These are phyloP conservation scores for Hirtodrosophila cameraria DNA, from an alignment of 2,888 invertebrate genomes.

Conservation along the genomic window DNA sequence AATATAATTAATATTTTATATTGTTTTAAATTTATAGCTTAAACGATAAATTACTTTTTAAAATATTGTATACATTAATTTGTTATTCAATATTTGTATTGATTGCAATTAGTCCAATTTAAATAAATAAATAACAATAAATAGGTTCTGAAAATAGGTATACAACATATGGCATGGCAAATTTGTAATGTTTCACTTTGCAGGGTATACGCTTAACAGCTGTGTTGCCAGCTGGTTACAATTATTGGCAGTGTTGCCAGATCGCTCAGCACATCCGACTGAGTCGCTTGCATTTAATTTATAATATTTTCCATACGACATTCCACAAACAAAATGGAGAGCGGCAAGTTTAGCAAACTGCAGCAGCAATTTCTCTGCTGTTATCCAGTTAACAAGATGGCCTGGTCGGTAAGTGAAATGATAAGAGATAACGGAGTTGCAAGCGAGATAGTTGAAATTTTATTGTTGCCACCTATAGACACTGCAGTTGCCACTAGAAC, in stretches of 20 bases:
- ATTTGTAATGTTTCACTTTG: background rate
- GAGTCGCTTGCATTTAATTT: background rate
- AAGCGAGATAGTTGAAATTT: too few species aligned
- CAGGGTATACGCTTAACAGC: conserved; percentile 17
- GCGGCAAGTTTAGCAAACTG: conserved; percentile 51
- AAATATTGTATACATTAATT: too few species aligned
- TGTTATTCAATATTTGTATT: background rate
- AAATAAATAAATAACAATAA: too few species aligned
- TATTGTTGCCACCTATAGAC: conserved; percentile 24
- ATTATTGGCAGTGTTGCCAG: conserved; percentile 32
- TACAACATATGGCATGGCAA: background rate
- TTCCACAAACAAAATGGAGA: conserved; percentile 31
- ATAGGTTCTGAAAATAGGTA: too few species aligned
- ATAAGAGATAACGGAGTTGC: conserved; percentile 1
- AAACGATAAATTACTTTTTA: too few species aligned
- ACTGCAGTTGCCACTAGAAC: conserved; percentile 44
- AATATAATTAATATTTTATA: too few species aligned
- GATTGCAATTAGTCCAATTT: background rate
- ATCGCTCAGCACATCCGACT: conserved; percentile 14
- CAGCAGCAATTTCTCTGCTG: conserved; percentile 81
- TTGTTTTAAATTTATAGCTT: too few species aligned
- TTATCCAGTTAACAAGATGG: conserved; percentile 76
- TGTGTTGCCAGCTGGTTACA: conserved; percentile 28
- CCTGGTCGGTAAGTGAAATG: conserved; percentile 69
- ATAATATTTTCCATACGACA: too few species aligned